Conservation (phyloP, 2,888 invertebrate species). For the Mimumesa dahlbomi region DNA sequence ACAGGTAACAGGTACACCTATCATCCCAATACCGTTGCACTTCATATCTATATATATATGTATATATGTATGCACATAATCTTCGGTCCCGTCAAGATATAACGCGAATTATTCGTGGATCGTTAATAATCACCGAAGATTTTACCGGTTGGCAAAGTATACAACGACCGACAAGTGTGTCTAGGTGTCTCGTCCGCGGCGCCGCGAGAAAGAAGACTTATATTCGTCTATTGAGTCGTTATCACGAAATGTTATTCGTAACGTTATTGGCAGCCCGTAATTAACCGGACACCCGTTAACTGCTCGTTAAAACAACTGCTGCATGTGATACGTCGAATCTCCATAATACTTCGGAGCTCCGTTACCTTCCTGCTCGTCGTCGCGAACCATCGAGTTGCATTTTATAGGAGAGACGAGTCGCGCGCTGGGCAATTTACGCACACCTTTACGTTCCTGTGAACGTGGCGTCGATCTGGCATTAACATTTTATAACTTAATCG, state of each 20-base stretch:
- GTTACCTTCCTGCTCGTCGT: conserved; percentile 36
- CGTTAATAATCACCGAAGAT: too few relatives aligned
- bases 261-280: conserved; percentile 62
- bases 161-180: too few relatives aligned
- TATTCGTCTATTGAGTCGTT: conserved; percentile 60
- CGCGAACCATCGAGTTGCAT: conserved; percentile 11
- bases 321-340: conserved; percentile 47
- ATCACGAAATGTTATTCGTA: conserved; percentile 43
- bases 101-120: too few relatives aligned
- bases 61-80: too few relatives aligned
- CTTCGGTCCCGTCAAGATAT: too few relatives aligned
- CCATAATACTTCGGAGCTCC: conserved; percentile 31
- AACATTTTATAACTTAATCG: conserved; percentile 46
- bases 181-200: too few relatives aligned
- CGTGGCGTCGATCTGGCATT: conserved; percentile 20
- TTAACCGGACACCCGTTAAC: conserved; percentile 65
- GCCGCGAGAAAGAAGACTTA: too few relatives aligned
- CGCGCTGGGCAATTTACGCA: conserved; percentile 37
- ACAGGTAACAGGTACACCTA: too few relatives aligned
- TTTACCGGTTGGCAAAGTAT: too few relatives aligned
- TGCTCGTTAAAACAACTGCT: conserved; percentile 64
- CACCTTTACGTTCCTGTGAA: conserved; percentile 40
- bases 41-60: too few relatives aligned
- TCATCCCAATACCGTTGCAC: too few relatives aligned
- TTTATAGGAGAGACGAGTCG: conserved; percentile 30